Evolutionary conservation across 1,140 invertebrate species (phyloP), one percentile per base, ranked within the genome.

Genomic region (Capitella teleta): DNA sequence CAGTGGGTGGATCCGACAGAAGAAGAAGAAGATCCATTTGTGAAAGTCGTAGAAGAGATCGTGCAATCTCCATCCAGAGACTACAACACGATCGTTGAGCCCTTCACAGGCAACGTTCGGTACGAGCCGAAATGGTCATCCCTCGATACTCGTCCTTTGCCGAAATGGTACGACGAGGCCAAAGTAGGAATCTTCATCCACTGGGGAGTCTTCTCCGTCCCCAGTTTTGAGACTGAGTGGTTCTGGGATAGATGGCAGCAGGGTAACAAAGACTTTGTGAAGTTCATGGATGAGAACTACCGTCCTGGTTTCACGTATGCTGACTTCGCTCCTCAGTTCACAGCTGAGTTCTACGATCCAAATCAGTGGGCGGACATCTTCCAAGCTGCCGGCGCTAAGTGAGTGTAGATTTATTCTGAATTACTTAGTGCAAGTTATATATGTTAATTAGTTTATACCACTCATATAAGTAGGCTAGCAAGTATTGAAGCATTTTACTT

Each of bases 171-270:
- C 52, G 73, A 74, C 42, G 59, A 70, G 10, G 62, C 62, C 10
- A 74, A 74, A 53, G 46, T 74, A 28, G 72, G 72, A 5, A 73
- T 74, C 18, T 74, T 74, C 53, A 42, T 74, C 6, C 69, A 74
- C 55, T 74, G 70, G 70, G 70, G 70, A 14, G 65, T 73, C 3
- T 73, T 70, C 52, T 71, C 68, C 5, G 70, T 73, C 2, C 70
- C 70, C 8, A 57, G 55, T 30, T 72, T 61, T 53, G 56, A 46
- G 10, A 45, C 30, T 21, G 62, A 57, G 18, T 64, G 63, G 64
- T 65, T 73, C 41, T 71, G 68, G 68, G 38, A 49, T 3, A 44
- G 50, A 5, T 74, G 72, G 72, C 53, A 61, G 19, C 6, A 36
- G 47, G 44, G 30, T 1, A 28, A 40, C 1, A 43, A 55, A 25